Evolutionary conservation across 2,113 vertebrate species (phyloP).

Genomic region (Gorsachius goisagi): DNA sequence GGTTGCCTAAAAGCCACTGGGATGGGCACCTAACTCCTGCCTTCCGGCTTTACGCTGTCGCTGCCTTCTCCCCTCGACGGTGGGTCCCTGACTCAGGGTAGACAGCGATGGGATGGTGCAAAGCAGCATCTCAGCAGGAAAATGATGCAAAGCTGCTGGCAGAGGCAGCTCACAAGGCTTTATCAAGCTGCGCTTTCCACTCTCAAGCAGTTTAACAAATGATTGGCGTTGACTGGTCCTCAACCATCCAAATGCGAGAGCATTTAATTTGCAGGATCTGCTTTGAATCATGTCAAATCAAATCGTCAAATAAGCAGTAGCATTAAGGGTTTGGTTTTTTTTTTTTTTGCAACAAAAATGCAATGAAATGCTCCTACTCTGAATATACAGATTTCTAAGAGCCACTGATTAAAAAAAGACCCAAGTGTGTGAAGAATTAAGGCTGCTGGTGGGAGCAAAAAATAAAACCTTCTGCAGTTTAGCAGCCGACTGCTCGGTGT

Average conservation of each 20-base stretch:
- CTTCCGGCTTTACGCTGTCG: not conserved
- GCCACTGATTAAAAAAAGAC: not conserved
- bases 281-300: not conserved
- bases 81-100: not conserved
- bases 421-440: not conserved
- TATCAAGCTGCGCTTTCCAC: not conserved
- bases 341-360: not conserved
- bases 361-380: not conserved
- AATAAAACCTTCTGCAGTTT: not conserved
- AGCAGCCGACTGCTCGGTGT: not conserved
- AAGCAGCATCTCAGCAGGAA: not conserved
- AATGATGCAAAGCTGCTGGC: not conserved
- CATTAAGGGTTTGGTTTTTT: accelerated
- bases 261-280: not conserved
- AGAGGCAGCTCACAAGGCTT: not conserved
- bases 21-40: not conserved
- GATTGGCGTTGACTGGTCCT: not conserved
- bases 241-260: accelerated
- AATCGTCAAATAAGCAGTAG: not conserved
- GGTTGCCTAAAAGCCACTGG: not conserved
- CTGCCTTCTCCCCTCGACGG: accelerated
- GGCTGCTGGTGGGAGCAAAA: not conserved
- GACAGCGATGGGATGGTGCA: not conserved
- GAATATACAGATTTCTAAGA: not conserved
- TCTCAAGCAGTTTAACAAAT: not conserved